Evolutionary conservation across 2,797 vertebrate species (phyloP).

Genomic region (Phoxinus dragarum): DNA sequence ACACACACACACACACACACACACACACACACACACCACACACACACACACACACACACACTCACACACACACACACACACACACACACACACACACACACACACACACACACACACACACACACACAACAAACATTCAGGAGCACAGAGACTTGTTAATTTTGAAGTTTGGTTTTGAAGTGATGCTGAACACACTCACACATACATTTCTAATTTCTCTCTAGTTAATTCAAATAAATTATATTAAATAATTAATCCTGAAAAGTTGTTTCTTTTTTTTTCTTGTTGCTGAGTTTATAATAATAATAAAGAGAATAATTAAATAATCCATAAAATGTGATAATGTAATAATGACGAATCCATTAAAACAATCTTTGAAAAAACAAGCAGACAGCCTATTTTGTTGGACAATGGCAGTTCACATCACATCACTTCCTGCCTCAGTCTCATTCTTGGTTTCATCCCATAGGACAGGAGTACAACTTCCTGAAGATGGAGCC

Average conservation of each 20-base stretch:
- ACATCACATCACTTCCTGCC: conserved; percentile 14
- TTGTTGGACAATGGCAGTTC: not conserved
- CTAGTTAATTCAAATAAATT: not conserved
- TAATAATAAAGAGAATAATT: not conserved
- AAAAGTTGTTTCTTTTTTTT: not conserved
- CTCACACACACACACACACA: no score
- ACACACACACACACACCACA: no score
- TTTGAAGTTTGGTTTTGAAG: no score
- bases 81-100: no score
- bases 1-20: no score
- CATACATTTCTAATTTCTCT: not conserved
- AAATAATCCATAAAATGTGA: not conserved
- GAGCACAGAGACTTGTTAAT: not conserved
- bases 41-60: no score
- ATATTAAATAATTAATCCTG: not conserved
- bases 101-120: no score
- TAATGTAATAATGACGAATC: not conserved
- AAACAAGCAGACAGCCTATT: not conserved
- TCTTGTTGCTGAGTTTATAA: not conserved
- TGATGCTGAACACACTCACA: not conserved
- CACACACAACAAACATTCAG: no score
- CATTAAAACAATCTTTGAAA: not conserved
- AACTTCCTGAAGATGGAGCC: conserved; percentile 98
- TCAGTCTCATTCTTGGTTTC: conserved; percentile 26
- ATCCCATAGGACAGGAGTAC: conserved; percentile 91